phyloP scores from a whole-genome alignment of 2,797 vertebrate species.

The Eurystomus glaucurus region DNA sequence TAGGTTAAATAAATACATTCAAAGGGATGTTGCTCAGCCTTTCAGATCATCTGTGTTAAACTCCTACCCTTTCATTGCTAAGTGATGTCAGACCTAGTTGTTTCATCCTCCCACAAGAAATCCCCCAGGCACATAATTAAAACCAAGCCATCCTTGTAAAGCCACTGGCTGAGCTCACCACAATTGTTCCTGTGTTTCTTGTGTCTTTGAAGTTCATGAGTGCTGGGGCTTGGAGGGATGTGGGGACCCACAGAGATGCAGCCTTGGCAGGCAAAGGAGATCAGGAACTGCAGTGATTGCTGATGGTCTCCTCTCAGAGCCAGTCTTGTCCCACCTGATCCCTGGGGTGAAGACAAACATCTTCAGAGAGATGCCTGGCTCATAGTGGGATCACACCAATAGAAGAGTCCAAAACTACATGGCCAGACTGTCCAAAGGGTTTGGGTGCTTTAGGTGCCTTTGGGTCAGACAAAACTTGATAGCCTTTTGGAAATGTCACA shows the following conservation, averaged over 20 bases:
- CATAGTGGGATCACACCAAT: neutral
- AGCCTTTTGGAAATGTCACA: neutral
- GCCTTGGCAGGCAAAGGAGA: neutral
- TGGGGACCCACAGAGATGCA: neutral
- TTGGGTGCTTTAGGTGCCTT: neutral
- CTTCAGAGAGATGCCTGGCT: neutral
- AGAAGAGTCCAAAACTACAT: neutral
- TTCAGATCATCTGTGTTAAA: constrained; percentile 25
- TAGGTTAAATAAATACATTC: neutral
- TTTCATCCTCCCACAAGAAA: constrained; percentile 50
- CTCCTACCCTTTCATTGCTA: neutral
- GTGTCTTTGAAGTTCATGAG: constrained; percentile 16
- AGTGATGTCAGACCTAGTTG: constrained; percentile 9
- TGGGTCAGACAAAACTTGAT: neutral
- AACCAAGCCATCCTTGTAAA: constrained; percentile 5
- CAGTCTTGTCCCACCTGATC: neutral
- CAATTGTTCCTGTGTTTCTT: neutral
- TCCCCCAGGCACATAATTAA: constrained; percentile 35
- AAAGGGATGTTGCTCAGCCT: neutral
- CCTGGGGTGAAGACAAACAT: neutral
- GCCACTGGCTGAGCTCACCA: neutral
- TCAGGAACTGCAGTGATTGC: neutral
- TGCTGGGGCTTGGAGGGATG: neutral
- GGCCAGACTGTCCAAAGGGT: neutral
- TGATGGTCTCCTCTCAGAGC: neutral